Evolutionary conservation across 2,113 vertebrate genomes (phyloP).

Genomic region (Cyprinodon variegatus): DNA sequence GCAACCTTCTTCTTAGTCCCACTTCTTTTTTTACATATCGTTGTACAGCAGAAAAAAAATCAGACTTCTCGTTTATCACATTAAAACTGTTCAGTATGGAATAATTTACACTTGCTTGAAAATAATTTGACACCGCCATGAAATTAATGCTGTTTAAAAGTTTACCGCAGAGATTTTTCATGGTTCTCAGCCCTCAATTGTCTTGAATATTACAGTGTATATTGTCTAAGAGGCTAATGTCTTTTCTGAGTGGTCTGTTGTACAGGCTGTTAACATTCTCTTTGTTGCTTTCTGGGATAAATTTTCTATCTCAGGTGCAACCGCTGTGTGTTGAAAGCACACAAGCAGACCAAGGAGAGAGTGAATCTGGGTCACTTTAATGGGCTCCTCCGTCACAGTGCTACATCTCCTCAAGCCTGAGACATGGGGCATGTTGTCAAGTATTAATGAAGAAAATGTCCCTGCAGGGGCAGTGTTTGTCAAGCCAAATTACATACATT

Average conservation of each 20-base stretch:
- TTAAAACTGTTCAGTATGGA: neutral
- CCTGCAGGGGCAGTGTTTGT: slow-evolving; percentile 77
- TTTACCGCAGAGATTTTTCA: slow-evolving; percentile 1
- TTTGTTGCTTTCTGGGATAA: slow-evolving; percentile 62
- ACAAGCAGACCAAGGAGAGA: slow-evolving; percentile 58
- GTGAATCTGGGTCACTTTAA: slow-evolving; percentile 83
- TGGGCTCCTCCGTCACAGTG: slow-evolving; percentile 66
- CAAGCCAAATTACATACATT: slow-evolving; percentile 81
- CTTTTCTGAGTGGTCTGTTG: slow-evolving; percentile 35
- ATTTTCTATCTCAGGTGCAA: slow-evolving; percentile 75
- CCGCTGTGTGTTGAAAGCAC: slow-evolving; percentile 73
- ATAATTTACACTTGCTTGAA: neutral
- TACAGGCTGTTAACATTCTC: slow-evolving; percentile 56
- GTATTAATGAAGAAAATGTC: slow-evolving; percentile 82
- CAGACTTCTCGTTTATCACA: neutral
- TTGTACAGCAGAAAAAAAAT: neutral
- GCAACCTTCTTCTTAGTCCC: too few relatives aligned
- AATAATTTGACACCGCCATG: neutral
- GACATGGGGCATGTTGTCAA: slow-evolving; percentile 77
- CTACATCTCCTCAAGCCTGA: slow-evolving; percentile 69
- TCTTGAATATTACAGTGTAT: slow-evolving; percentile 57
- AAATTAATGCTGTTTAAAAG: neutral
- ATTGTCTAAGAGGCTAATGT: slow-evolving; percentile 48
- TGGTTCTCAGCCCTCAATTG: neutral
- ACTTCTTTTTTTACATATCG: neutral